Percentiles rank a stretch among this genome's conserved stretches.
Conservation (phyloP, 2,888 invertebrate genomes). For the Hylaea fasciaria region DNA sequence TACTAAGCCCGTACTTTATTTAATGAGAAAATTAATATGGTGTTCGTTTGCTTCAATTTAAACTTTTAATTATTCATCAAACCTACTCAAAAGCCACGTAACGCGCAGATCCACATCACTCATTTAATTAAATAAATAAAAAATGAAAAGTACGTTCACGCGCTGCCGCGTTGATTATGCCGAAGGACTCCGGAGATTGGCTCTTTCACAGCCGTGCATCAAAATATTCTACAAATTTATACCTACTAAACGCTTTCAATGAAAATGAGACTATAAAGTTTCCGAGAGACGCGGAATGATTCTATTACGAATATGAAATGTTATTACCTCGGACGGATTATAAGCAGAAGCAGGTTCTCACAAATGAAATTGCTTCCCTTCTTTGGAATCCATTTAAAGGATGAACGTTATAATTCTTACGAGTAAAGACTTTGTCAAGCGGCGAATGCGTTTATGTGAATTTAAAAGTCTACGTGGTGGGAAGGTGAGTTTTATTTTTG, state of each 20-base stretch:
- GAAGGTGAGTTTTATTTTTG: slow-evolving; percentile 33
- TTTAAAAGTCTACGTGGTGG: slow-evolving; percentile 37
- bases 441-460: slow-evolving; percentile 40
- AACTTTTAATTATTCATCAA: too few relatives aligned
- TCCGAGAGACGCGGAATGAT: slow-evolving; percentile 82
- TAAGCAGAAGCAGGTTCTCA: slow-evolving; percentile 83
- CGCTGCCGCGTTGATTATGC: slow-evolving; percentile 64
- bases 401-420: slow-evolving; percentile 83
- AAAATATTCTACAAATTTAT: slow-evolving; percentile 82
- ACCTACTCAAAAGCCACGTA: too few relatives aligned
- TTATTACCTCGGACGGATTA: slow-evolving; percentile 85
- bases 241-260: slow-evolving; percentile 83
- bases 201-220: slow-evolving; percentile 70
- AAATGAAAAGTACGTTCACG: slow-evolving; percentile 57
- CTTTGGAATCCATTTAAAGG: slow-evolving; percentile 84
- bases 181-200: slow-evolving; percentile 73
- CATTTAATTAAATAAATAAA: slow-evolving; percentile 38
- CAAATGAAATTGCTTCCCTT: slow-evolving; percentile 84
- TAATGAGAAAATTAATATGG: too few relatives aligned
- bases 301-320: slow-evolving; percentile 85
- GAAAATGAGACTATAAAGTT: slow-evolving; percentile 85
- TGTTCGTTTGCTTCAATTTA: too few relatives aligned
- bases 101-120: neutral
- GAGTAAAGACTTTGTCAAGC: slow-evolving; percentile 79
- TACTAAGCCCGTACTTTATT: too few relatives aligned